A percentile compares a stretch with the other conserved stretches of the same genome.
Conservation (phyloP, 1,140 invertebrate genomes). For the Popillia japonica region DNA sequence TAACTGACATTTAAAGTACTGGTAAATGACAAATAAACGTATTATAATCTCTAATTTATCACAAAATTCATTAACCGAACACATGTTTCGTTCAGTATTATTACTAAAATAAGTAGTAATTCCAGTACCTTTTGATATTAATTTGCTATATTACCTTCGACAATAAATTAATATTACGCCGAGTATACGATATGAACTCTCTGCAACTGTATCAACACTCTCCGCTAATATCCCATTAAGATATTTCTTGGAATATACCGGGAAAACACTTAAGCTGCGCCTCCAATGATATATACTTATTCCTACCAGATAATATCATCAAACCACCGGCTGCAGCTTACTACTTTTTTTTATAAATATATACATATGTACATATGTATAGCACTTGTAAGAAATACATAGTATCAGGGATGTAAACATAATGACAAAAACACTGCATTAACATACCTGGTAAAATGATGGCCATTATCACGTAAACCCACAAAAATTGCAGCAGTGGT, state of each 20-base stretch:
- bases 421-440: not conserved
- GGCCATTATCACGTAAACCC: conserved; percentile 35
- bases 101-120: too few species aligned
- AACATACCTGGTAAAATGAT: conserved; percentile 31
- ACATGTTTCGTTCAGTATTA: too few species aligned
- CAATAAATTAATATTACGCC: too few species aligned
- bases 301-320: not conserved
- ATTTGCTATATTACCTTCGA: not conserved
- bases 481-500: conserved; percentile 13
- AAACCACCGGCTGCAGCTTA: not conserved
- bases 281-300: not conserved
- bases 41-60: too few species aligned
- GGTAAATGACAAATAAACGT: too few species aligned
- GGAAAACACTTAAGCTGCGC: not conserved
- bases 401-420: not conserved
- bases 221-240: not conserved
- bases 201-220: conserved; percentile 16
- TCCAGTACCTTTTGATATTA: not conserved
- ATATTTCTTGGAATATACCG: not conserved
- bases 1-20: too few species aligned
- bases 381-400: not conserved
- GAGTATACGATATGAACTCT: not conserved
- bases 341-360: not conserved
- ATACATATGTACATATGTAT: not conserved
- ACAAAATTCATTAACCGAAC: too few species aligned